A percentile compares a stretch with the other conserved stretches of the same genome.
These are phyloP conservation scores for Drosophila teissieri DNA, from an alignment of 1,140 invertebrate species.

Conservation along the genomic window DNA sequence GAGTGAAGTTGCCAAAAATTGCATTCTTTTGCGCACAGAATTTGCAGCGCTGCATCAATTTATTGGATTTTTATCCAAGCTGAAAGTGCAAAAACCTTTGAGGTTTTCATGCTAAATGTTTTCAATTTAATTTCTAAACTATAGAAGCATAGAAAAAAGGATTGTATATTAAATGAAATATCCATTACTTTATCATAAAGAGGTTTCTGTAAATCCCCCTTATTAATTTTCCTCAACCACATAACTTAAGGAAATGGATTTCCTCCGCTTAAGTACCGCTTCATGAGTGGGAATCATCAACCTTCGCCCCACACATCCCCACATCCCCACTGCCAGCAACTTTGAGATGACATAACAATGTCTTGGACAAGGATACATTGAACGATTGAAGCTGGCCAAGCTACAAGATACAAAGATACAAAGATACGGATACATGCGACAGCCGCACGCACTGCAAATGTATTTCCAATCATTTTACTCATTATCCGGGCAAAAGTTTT, in stretches of 20 bases:
- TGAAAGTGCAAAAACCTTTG: not conserved
- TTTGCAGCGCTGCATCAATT: not conserved
- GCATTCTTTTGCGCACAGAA: slow-evolving; percentile 6
- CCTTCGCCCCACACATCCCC: not conserved
- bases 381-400: slow-evolving; percentile 23
- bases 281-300: not conserved
- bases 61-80: not conserved
- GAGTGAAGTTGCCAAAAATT: slow-evolving; percentile 6
- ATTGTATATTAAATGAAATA: not conserved
- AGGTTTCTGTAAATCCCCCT: not conserved
- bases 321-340: not conserved
- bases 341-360: slow-evolving; percentile 38
- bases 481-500: slow-evolving; percentile 79
- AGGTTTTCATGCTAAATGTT: not conserved
- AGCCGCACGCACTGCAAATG: slow-evolving; percentile 71
- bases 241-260: not conserved
- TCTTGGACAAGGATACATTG: slow-evolving; percentile 36
- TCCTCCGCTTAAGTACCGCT: not conserved
- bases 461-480: slow-evolving; percentile 83
- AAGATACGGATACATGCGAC: slow-evolving; percentile 57
- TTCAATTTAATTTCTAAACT: too few species aligned
- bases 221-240: not conserved
- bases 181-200: not conserved
- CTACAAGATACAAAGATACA: slow-evolving; percentile 18
- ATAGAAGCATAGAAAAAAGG: too few species aligned